These are phyloP conservation scores for Neodiprion pinetum DNA, from an alignment of 1,140 invertebrate genomes.

Conservation along the genomic window DNA sequence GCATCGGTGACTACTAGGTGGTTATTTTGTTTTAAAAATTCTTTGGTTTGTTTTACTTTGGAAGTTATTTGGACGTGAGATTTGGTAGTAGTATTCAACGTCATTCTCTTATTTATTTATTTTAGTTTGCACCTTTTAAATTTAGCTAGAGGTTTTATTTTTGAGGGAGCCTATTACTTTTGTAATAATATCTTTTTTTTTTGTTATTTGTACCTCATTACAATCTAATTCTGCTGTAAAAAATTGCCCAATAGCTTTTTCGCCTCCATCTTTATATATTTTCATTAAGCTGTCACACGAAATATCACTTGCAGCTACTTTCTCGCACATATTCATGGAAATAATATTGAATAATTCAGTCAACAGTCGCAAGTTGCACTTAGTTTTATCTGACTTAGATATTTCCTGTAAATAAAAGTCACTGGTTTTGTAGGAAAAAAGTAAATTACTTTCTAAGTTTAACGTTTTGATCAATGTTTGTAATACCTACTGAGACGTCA, in stretches of 20 bases:
- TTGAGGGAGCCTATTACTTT: constrained; percentile 16
- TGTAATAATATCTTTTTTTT: constrained; percentile 20
- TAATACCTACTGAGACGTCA: constrained; percentile 15
- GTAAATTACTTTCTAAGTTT: constrained; percentile 18
- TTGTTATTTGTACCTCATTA: constrained; percentile 21
- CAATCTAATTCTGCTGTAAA: constrained; percentile 18
- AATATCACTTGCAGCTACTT: constrained; percentile 23
- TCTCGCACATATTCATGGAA: constrained; percentile 23
- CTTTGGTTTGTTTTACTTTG: no score
- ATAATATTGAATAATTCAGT: constrained; percentile 19
- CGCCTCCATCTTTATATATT: constrained; percentile 20
- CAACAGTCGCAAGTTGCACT: constrained; percentile 14
- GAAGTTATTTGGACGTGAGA: no score
- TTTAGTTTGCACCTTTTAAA: background rate
- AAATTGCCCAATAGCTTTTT: constrained; percentile 21
- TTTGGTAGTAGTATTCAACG: background rate
- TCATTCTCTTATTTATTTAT: background rate
- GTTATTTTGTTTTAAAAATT: no score
- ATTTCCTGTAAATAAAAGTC: constrained; percentile 16
- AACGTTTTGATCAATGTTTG: constrained; percentile 21
- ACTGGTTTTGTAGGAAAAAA: constrained; percentile 8
- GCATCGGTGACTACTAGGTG: no score
- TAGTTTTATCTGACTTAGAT: constrained; percentile 22
- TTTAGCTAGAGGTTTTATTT: constrained; percentile 16
- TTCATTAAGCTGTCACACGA: constrained; percentile 23